Evolutionary conservation across 2,113 vertebrate species (phyloP).

Genomic region (Ondatra zibethicus): DNA sequence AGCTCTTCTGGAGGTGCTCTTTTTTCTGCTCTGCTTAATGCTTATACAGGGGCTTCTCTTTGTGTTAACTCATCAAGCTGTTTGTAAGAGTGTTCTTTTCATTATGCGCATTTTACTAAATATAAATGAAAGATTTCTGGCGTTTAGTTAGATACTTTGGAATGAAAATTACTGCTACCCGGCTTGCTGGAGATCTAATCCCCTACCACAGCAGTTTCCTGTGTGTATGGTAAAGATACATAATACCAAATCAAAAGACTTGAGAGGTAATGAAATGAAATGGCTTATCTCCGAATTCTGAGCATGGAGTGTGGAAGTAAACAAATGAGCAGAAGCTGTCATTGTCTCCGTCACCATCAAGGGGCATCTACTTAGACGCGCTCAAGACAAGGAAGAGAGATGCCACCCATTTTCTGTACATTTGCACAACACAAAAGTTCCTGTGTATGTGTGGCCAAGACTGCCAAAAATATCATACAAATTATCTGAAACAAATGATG

Average conservation of each 20-base stretch:
- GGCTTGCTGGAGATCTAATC: background rate
- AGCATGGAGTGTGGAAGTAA: background rate
- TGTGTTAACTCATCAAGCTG: background rate
- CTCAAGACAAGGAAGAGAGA: background rate
- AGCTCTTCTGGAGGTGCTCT: background rate
- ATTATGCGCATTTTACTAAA: background rate
- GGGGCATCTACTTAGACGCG: background rate
- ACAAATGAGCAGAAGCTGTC: background rate
- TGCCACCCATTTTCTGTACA: background rate
- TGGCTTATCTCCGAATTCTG: background rate
- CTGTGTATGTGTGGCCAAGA: background rate
- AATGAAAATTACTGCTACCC: background rate
- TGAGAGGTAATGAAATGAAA: background rate
- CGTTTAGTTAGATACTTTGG: background rate
- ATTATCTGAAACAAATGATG: background rate
- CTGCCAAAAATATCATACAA: background rate
- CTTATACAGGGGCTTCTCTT: background rate
- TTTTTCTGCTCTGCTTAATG: background rate
- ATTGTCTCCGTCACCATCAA: background rate
- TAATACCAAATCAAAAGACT: background rate
- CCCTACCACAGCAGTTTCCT: background rate
- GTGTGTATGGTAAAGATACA: background rate
- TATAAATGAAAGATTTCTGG: background rate
- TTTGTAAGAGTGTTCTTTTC: background rate
- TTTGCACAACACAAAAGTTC: background rate